Percentiles rank a stretch among this genome's conserved stretches.
These are phyloP conservation scores for Anableps anableps DNA, from an alignment of 2,797 vertebrate genomes.

Conservation along the genomic window DNA sequence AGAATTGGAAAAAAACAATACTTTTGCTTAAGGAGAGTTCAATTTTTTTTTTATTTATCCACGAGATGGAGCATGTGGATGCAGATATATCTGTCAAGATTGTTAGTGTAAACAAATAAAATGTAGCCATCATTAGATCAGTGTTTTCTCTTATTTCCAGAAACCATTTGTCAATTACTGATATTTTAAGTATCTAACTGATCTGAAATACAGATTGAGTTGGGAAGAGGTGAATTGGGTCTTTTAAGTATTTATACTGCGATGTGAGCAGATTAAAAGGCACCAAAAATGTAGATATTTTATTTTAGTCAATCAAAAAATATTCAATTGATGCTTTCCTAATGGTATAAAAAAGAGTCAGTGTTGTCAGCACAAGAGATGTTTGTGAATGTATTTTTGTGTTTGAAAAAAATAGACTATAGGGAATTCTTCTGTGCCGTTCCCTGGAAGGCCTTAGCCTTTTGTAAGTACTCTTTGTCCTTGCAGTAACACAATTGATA, in stretches of 20 bases:
- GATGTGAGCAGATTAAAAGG: no score
- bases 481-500: no score
- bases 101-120: neutral
- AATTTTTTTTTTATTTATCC: conserved; percentile 28
- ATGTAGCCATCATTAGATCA: neutral
- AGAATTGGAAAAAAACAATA: conserved; percentile 15
- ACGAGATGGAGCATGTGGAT: conserved; percentile 3
- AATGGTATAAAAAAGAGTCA: neutral
- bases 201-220: neutral
- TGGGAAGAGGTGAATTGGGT: neutral
- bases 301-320: no score
- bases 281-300: no score
- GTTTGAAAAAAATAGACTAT: no score
- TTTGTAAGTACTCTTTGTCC: no score
- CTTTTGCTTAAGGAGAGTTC: conserved; percentile 23
- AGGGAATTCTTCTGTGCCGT: no score
- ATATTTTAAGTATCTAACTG: neutral
- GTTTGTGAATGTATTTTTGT: neutral
- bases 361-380: neutral
- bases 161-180: neutral
- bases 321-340: no score
- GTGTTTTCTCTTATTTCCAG: neutral
- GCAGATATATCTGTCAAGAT: neutral
- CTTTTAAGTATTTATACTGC: neutral
- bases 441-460: no score